Conservation (phyloP, 2,888 invertebrate genomes). For the Gnatocerus cornutus region DNA sequence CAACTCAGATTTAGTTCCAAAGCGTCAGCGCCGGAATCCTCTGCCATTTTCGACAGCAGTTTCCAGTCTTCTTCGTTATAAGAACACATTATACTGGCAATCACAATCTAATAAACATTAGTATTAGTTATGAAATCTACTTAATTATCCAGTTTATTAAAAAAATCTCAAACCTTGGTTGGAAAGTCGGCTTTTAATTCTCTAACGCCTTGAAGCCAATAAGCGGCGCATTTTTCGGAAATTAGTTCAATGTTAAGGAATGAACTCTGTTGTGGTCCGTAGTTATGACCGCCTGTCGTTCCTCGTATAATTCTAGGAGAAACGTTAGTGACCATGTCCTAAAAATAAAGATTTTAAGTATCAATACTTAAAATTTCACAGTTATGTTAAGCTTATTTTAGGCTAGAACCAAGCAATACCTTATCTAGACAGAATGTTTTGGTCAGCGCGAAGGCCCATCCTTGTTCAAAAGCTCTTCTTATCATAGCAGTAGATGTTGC, state of each 20-base stretch:
- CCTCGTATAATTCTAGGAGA: conserved; percentile 97
- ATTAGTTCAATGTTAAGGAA: conserved; percentile 99
- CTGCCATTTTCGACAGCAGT: conserved; percentile 83
- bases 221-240: conserved; percentile 95
- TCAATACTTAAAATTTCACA: too few relatives aligned
- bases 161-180: conserved; percentile 74
- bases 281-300: conserved; percentile 91
- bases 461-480: conserved; percentile 93
- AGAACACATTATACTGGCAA: conserved; percentile 97
- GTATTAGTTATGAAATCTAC: too few relatives aligned
- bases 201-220: conserved; percentile 91
- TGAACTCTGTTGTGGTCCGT: conserved; percentile 96
- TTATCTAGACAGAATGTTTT: conserved; percentile 97
- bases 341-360: too few relatives aligned
- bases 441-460: conserved; percentile 98
- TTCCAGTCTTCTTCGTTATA: conserved; percentile 93
- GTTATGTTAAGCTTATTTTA: too few relatives aligned
- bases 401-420: too few relatives aligned
- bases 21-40: conserved; percentile 92
- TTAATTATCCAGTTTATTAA: too few relatives aligned
- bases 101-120: conserved; percentile 81
- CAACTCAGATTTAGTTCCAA: conserved; percentile 97
- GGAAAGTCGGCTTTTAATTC: conserved; percentile 96
- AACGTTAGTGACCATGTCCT: conserved; percentile 97
- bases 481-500: conserved; percentile 97